phyloP scores from a whole-genome alignment of 2,113 vertebrate genomes.

The Chlorodrepanis virens region DNA sequence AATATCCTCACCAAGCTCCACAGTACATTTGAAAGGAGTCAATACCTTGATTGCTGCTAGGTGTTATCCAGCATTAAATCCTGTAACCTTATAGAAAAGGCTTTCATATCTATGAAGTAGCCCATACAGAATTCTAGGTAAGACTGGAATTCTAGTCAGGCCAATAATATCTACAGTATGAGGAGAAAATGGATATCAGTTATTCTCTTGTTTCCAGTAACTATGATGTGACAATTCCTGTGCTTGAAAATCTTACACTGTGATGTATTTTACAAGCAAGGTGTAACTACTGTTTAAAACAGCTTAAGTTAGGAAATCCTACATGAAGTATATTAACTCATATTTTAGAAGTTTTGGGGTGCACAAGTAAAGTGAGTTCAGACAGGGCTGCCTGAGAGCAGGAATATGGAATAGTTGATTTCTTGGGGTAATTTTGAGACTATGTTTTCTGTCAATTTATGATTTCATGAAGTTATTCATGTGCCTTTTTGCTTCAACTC shows the following conservation, averaged over 20 bases:
- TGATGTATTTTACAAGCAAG: background rate
- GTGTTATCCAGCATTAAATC: background rate
- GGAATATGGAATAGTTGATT: background rate
- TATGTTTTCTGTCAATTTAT: background rate
- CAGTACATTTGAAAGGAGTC: background rate
- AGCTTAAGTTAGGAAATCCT: background rate
- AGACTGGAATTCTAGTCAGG: background rate
- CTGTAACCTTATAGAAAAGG: background rate
- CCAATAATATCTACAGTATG: background rate
- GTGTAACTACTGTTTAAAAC: background rate
- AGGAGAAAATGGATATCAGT: background rate
- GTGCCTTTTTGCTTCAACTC: background rate
- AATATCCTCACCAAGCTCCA: background rate
- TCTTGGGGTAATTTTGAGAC: background rate
- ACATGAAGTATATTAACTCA: background rate
- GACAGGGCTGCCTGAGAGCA: background rate
- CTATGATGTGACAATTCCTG: background rate
- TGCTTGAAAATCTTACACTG: background rate
- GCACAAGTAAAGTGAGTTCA: background rate
- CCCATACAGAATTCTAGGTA: background rate
- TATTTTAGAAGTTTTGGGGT: background rate
- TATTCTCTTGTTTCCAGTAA: background rate
- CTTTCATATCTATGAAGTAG: background rate
- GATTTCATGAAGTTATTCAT: background rate
- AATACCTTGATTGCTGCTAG: background rate